Conservation (phyloP, 37 sponge, comb jelly and placozoan species). For the Amphimedon queenslandica region DNA sequence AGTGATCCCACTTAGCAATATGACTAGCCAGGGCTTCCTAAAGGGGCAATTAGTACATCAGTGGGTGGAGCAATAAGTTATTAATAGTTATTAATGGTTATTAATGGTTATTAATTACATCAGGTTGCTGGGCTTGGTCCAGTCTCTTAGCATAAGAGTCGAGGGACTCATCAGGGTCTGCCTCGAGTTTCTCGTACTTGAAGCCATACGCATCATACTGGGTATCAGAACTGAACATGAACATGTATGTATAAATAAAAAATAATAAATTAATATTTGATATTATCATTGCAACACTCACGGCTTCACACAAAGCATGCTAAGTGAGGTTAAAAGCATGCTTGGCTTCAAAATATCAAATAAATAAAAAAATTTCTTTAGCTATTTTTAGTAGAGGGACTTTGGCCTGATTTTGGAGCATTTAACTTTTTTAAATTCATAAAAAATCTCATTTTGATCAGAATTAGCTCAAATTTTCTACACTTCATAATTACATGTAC, state of each 20-base stretch:
- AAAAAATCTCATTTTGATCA: no score
- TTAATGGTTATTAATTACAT: background rate
- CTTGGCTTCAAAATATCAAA: no score
- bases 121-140: constrained; percentile 32
- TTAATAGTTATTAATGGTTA: background rate
- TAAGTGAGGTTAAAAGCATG: no score
- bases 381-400: no score
- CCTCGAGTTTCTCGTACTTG: constrained; percentile 1
- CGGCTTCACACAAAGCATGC: no score
- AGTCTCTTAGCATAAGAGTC: constrained; percentile 14
- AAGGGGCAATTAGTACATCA: background rate
- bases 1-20: constrained; percentile 42
- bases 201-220: constrained; percentile 46
- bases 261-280: background rate
- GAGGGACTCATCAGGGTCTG: background rate
- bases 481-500: background rate
- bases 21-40: constrained; percentile 36
- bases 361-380: no score
- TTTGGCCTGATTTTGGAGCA: no score
- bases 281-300: no score
- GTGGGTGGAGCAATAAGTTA: background rate
- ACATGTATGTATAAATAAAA: background rate
- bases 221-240: constrained; percentile 14
- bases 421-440: no score
- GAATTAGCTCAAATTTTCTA: no score